Base-by-base conservation (phyloP, 37 sponge, comb jelly and placozoan genomes). In the Halisarca cf. caerulea region DNA sequence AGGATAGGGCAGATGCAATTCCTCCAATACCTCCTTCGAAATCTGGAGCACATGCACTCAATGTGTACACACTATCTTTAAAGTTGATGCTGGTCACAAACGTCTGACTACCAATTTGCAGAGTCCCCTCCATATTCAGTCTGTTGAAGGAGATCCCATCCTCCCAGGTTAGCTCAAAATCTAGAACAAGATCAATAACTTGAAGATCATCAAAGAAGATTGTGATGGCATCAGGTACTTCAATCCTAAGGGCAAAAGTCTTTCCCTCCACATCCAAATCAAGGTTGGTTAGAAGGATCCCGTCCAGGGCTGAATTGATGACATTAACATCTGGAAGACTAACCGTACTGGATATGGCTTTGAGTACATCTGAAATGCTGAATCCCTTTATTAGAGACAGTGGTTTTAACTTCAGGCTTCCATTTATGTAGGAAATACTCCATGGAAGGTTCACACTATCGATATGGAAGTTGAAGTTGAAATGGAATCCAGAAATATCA, bases 11-110 rank as follows among this genome's bases (percentile, higher is more conserved):
- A 32, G 69, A 68, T 32, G 35, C 35, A 34, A 68, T 34, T 2
- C 69, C 69, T 1, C 69, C 35, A 68, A 68, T 34, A 32, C 69
- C 35, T 18, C 32, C 32, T n/a, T 74, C 5, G 1, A 40, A n/a
- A 18, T 74, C 77, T 9, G 32, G 24, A 74, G 77, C 77, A 74
- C 77, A 74, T 4, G 77, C 77, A 37, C 36, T 37, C 25, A 74
- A 40, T 33, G 32, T 74, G 45, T 44, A 74, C 2, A 18, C 2
- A 3, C 41, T 37, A 41, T 74, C 45, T 74, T 5, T n/a, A 25
- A 74, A 41, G 11, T 3, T 39, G 20, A 74, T 74, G 9, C 24
- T 23, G 36, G 24, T 37, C 32, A 40, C n/a, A 7, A 74, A 43
- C 43, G 42, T 9, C 24, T n/a, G 32, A 44, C 77, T 37, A 41